A percentile compares a stretch with the other conserved stretches of the same genome.
phyloP scores from a whole-genome alignment of 2,797 vertebrate genomes.

The Acanthurus leucopareius region DNA sequence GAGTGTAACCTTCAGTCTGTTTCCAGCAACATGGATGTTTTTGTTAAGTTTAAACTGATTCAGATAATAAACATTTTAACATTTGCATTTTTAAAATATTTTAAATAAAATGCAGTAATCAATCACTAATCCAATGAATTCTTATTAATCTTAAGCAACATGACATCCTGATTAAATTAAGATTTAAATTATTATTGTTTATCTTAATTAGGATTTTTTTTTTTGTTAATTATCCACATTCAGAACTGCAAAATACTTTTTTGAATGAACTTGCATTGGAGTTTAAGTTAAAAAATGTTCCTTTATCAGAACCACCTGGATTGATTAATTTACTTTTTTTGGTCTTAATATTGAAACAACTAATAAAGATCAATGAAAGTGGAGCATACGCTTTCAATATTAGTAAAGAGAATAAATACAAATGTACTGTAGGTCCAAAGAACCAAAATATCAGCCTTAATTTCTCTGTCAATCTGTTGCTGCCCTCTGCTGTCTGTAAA shows the following conservation, averaged over 20 bases:
- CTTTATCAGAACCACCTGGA: background rate
- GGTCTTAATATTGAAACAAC: background rate
- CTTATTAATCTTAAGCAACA: too few relatives aligned
- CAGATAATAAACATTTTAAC: background rate
- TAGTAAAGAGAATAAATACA: background rate
- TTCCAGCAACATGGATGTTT: background rate
- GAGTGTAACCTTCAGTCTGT: background rate
- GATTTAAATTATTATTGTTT: background rate
- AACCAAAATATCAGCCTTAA: too few relatives aligned
- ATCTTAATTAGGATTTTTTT: too few relatives aligned
- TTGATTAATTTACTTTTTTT: background rate
- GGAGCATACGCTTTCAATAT: background rate
- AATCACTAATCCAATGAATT: background rate
- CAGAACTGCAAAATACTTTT: background rate
- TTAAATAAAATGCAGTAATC: background rate
- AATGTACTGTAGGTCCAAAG: background rate
- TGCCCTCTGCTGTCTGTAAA: slow-evolving; percentile 40
- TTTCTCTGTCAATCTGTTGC: slow-evolving; percentile 15
- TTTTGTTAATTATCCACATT: background rate
- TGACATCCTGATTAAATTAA: too few relatives aligned
- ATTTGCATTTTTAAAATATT: background rate
- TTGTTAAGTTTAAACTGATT: background rate
- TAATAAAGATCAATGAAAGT: background rate
- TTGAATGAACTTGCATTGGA: background rate
- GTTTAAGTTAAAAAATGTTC: background rate